These are phyloP conservation scores for Pyrochroa serraticornis DNA, from an alignment of 2,888 invertebrate genomes.

Conservation along the genomic window DNA sequence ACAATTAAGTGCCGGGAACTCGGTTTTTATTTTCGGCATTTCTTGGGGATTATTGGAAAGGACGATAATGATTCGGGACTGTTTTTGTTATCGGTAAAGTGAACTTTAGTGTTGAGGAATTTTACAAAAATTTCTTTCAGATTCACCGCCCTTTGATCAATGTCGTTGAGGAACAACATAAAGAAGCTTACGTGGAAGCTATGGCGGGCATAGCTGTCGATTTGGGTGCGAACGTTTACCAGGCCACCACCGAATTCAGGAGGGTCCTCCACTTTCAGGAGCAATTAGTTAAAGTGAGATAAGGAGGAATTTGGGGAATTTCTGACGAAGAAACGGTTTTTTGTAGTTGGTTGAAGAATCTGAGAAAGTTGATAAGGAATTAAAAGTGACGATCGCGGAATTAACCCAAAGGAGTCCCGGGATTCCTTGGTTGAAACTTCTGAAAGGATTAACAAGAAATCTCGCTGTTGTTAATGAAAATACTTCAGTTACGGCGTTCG, in stretches of 20 bases:
- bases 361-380: background rate
- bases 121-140: background rate
- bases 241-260: constrained; percentile 34
- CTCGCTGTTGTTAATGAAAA: constrained; percentile 33
- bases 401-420: constrained; percentile 33
- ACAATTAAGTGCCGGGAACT: constrained; percentile 39
- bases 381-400: constrained; percentile 31
- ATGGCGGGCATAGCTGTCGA: constrained; percentile 40
- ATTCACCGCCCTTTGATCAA: background rate
- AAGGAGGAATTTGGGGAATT: background rate
- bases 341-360: constrained; percentile 21
- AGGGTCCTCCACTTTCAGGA: constrained; percentile 40
- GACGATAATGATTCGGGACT: constrained; percentile 9
- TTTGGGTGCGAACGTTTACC: constrained; percentile 35
- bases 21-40: constrained; percentile 40
- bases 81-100: constrained; percentile 26
- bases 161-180: constrained; percentile 3
- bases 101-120: background rate
- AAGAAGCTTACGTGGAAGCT: constrained; percentile 33
- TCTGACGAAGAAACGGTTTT: background rate
- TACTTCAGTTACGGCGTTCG: constrained; percentile 37
- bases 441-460: constrained; percentile 39
- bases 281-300: constrained; percentile 35
- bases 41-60: constrained; percentile 26
- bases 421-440: constrained; percentile 44